Base-by-base conservation (phyloP, 1,140 invertebrate species). In the Brachionus calyciflorus region DNA sequence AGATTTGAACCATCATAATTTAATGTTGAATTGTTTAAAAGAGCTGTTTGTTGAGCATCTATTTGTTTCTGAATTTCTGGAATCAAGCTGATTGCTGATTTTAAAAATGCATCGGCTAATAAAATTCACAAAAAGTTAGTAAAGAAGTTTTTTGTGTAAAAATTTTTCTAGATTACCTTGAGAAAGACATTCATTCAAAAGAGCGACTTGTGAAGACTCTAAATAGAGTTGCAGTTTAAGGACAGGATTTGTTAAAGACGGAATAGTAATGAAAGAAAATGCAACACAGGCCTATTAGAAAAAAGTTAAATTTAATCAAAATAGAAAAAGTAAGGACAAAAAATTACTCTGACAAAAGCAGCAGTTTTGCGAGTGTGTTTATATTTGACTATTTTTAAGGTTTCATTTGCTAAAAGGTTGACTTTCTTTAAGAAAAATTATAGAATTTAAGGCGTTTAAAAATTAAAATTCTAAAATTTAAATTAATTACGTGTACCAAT, bases 211-310 rank as follows among this genome's bases (percentile, higher is more conserved):
- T 30, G 92, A 93, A 14, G 91, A 91, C 4, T 93, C 84, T 55
- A 96, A 86, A 86, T 95, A 95, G 17, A 97, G 88, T 80, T 92
- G 89, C 70, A 96, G 87, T 80, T 91, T 89, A 24, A 88, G 87
- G 77, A 90, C 87, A 6, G 90, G 87, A 78, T 91, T 90, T 77
- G 88, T 88, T 79, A 98, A 89, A 5, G 94, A 96, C 24, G 95
- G 95, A 85, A 96, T 93, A 1, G 94, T 97, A 41, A 98, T 95
- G 82, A 91, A 97, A 84, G 90, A 91, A 85, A 93, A 98, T 0
- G 95, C 94, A 63, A 92, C 90, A 87, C 94, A 98, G n/a, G 94
- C 93, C 84, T 87, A 78, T 21, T 57, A 28, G 82, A 79, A 49
- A 24, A 44, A 73, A 26, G 24, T 63, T 21, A 24, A 26, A 60